phyloP scores from a whole-genome alignment of 2,888 invertebrate species.

The Elysia crispata region DNA sequence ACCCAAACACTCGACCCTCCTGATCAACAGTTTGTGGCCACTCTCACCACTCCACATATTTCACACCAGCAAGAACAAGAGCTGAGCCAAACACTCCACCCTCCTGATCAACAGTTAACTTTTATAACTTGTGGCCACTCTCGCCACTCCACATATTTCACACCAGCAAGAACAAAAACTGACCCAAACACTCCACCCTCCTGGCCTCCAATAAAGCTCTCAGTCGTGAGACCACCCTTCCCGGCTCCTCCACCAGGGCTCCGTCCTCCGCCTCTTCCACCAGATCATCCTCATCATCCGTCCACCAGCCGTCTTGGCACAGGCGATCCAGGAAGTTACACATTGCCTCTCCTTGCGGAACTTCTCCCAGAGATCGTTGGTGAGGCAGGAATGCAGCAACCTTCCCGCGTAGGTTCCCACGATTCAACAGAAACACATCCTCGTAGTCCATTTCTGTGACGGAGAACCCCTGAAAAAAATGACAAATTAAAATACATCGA shows the following conservation, averaged over 20 bases:
- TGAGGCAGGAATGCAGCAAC: constrained; percentile 67
- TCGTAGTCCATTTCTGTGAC: constrained; percentile 67
- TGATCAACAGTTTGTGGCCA: constrained; percentile 60
- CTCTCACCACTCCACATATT: too few relatives aligned
- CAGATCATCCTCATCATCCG: constrained; percentile 55
- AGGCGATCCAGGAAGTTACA: constrained; percentile 66
- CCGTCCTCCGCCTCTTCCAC: constrained; percentile 53
- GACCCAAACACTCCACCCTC: constrained; percentile 61
- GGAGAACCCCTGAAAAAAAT: constrained; percentile 59
- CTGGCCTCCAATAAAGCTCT: constrained; percentile 61
- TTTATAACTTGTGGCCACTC: constrained; percentile 51
- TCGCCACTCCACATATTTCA: background rate
- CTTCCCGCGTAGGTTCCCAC: constrained; percentile 60
- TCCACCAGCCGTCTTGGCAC: constrained; percentile 58
- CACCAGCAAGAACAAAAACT: too few relatives aligned
- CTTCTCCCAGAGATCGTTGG: constrained; percentile 62
- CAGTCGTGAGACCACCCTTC: constrained; percentile 50
- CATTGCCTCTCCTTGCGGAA: constrained; percentile 67
- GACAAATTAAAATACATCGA: background rate
- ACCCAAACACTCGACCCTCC: constrained; percentile 62
- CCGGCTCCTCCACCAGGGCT: constrained; percentile 52
- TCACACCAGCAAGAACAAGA: too few relatives aligned
- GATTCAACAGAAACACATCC: constrained; percentile 65
- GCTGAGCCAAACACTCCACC: constrained; percentile 60
- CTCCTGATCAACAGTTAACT: constrained; percentile 60